These are phyloP conservation scores for Zaprionus taronus DNA, from an alignment of 1,140 invertebrate genomes.

Conservation along the genomic window DNA sequence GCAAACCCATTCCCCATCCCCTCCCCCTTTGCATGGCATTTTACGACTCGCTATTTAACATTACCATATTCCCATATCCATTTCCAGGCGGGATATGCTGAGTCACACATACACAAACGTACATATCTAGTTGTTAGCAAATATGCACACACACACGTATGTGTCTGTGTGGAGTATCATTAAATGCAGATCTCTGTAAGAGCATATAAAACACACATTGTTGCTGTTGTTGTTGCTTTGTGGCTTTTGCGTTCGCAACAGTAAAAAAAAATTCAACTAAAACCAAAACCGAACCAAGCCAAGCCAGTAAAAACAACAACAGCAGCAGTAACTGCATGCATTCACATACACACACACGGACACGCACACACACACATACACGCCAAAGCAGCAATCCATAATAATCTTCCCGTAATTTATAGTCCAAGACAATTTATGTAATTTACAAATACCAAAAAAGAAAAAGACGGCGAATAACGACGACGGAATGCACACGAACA, in stretches of 20 bases:
- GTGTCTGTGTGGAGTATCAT: constrained; percentile 68
- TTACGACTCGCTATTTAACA: constrained; percentile 52
- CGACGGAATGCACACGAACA: constrained; percentile 38
- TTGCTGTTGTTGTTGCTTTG: constrained; percentile 12
- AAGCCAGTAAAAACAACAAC: constrained; percentile 34
- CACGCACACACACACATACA: constrained; percentile 1
- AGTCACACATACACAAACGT: constrained; percentile 8
- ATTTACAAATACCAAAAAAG: constrained; percentile 81
- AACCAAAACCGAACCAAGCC: constrained; percentile 48
- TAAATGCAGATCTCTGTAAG: constrained; percentile 80
- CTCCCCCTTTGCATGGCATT: constrained; percentile 30
- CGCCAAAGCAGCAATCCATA: constrained; percentile 69
- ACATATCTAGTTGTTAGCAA: constrained; percentile 36
- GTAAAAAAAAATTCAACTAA: constrained; percentile 21
- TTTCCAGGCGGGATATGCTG: constrained; percentile 22
- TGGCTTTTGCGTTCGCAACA: constrained; percentile 40
- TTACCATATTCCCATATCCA: constrained; percentile 57
- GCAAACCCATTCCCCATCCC: background rate
- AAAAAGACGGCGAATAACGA: constrained; percentile 64
- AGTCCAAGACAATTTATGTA: constrained; percentile 83
- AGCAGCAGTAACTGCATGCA: constrained; percentile 33
- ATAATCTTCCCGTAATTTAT: constrained; percentile 83
- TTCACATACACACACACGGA: constrained; percentile 17
- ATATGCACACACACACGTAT: constrained; percentile 6
- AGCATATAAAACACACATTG: constrained; percentile 54